Conservation (phyloP, 2,888 invertebrate species). For the Archips crataeganus region DNA sequence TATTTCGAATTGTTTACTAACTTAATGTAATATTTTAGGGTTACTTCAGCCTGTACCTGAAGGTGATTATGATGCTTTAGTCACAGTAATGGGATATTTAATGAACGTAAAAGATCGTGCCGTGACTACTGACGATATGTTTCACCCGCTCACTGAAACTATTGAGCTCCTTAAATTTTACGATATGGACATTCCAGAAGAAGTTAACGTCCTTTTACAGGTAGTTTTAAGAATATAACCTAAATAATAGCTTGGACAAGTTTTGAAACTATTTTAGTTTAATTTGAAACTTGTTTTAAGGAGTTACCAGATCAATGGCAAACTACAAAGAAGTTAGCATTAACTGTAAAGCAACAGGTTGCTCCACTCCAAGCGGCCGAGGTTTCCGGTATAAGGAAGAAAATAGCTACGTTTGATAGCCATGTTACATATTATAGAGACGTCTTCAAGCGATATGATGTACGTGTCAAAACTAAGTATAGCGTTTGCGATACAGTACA, state of each 20-base stretch:
- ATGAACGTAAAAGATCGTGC: conserved; percentile 97
- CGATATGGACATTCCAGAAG: conserved; percentile 98
- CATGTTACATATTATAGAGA: conserved; percentile 95
- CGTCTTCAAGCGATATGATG: conserved; percentile 91
- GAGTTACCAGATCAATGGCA: conserved; percentile 98
- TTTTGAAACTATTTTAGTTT: background rate
- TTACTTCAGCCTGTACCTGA: conserved; percentile 90
- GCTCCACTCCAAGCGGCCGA: conserved; percentile 97
- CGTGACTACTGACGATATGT: conserved; percentile 96
- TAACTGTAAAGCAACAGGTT: conserved; percentile 96
- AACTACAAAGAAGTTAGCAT: conserved; percentile 96
- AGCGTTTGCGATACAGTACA: too few relatives aligned
- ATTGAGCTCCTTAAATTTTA: conserved; percentile 97
- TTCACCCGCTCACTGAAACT: conserved; percentile 96
- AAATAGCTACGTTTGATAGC: conserved; percentile 93
- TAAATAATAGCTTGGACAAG: background rate
- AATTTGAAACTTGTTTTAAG: conserved; percentile 69
- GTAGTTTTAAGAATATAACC: conserved; percentile 60
- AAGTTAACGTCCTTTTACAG: conserved; percentile 95
- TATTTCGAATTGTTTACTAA: background rate
- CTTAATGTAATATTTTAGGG: conserved; percentile 53
- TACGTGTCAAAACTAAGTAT: conserved; percentile 45
- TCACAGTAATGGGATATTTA: conserved; percentile 97
- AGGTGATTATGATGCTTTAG: conserved; percentile 95
- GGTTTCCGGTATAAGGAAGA: conserved; percentile 95